phyloP scores from a whole-genome alignment of 1,140 invertebrate genomes.

The Pantala flavescens region DNA sequence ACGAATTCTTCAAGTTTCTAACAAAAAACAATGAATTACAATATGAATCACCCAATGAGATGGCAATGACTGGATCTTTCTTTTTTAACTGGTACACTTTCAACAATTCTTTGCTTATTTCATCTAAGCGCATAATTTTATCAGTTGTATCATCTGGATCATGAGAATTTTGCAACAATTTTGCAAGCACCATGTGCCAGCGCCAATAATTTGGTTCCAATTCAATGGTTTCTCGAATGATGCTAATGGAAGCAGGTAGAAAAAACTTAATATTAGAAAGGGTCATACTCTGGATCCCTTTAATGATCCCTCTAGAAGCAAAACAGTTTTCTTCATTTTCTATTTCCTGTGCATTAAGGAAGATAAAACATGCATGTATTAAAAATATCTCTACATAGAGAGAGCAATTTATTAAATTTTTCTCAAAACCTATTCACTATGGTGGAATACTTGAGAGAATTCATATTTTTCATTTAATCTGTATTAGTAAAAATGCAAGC shows the following conservation, averaged over 20 bases:
- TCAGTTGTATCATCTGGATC: not conserved
- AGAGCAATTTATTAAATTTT: too few relatives aligned
- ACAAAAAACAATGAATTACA: not conserved
- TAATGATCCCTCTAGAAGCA: not conserved
- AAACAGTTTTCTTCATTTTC: too few relatives aligned
- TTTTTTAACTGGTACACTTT: not conserved
- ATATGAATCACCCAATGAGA: not conserved
- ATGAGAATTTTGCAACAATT: not conserved
- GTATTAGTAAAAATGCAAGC: too few relatives aligned
- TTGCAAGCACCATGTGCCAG: not conserved
- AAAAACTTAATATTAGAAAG: not conserved
- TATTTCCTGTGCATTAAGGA: too few relatives aligned
- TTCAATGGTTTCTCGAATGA: not conserved
- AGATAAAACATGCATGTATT: too few relatives aligned
- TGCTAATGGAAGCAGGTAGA: not conserved
- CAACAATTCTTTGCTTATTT: not conserved
- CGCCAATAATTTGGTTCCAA: not conserved
- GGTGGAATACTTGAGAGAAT: too few relatives aligned
- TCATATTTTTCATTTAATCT: too few relatives aligned
- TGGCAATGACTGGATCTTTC: not conserved
- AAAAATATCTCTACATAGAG: too few relatives aligned
- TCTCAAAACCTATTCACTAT: too few relatives aligned
- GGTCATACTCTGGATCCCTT: not conserved
- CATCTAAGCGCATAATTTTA: not conserved
- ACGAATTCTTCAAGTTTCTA: not conserved